Percentiles rank a stretch among this genome's conserved stretches.
Evolutionary conservation across 30 jellyfish, hydroid and myxozoan genomes (phyloP).

Genomic region (Clytia hemisphaerica): DNA sequence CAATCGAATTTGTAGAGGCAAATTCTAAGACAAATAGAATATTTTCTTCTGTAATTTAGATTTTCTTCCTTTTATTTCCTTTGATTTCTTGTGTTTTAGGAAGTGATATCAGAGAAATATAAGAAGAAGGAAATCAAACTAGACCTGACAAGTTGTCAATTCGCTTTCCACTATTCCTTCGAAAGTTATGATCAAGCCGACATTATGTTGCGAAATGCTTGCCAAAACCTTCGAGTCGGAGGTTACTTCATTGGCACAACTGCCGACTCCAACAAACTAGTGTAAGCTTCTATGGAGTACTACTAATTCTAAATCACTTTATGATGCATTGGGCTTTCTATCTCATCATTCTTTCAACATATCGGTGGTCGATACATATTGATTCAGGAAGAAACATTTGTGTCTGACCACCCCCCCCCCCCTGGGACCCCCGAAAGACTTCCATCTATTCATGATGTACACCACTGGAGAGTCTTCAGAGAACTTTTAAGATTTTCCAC

Average conservation of each 20-base stretch:
- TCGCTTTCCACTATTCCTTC: constrained; percentile 94
- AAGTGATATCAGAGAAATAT: constrained; percentile 38
- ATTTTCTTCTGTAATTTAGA: neutral
- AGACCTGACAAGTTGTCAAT: constrained; percentile 96
- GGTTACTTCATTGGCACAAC: constrained; percentile 98
- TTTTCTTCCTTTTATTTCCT: neutral
- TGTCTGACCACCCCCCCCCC: no score
- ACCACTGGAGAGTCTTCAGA: no score
- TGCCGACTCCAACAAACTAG: constrained; percentile 89
- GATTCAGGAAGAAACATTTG: no score
- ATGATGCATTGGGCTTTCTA: no score
- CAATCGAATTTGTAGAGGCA: no score
- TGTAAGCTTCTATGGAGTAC: constrained; percentile 75
- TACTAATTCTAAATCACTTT: no score
- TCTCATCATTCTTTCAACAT: no score
- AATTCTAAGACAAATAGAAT: no score
- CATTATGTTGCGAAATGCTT: constrained; percentile 80
- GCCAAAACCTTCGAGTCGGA: constrained; percentile 87
- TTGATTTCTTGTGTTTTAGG: constrained; percentile 45
- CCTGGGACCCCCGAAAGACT: no score
- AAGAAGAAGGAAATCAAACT: constrained; percentile 58
- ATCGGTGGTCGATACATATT: no score
- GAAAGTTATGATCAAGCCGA: constrained; percentile 95
- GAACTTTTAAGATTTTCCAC: no score
- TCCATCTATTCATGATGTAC: no score